phyloP scores from a whole-genome alignment of 2,888 invertebrate genomes.

The Andricus quercusramuli region DNA sequence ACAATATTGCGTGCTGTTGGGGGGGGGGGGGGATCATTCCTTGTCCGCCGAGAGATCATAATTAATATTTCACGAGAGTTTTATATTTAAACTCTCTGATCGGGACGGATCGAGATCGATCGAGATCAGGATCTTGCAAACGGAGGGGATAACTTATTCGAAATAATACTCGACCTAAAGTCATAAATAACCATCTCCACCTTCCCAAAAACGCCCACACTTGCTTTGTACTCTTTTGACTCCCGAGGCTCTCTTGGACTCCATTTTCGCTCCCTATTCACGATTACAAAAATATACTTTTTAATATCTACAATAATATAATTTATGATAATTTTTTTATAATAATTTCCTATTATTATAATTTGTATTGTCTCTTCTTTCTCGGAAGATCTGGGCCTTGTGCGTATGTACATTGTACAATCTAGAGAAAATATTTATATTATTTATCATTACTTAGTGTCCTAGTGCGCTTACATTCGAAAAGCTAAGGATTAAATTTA shows the following conservation, averaged over 20 bases:
- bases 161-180: constrained; percentile 17
- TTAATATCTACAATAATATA: not conserved
- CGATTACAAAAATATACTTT: constrained; percentile 4
- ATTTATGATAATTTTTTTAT: constrained; percentile 53
- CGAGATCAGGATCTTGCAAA: not conserved
- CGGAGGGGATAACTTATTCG: not conserved
- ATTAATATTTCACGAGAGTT: constrained; percentile 1
- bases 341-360: constrained; percentile 50
- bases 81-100: too few species aligned
- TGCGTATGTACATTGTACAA: constrained; percentile 55
- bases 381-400: constrained; percentile 53
- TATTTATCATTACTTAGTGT: constrained; percentile 51
- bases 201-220: not conserved
- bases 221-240: constrained; percentile 33
- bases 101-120: too few species aligned
- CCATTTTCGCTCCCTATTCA: constrained; percentile 52
- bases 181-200: not conserved
- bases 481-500: constrained; percentile 55
- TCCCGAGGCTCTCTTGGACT: constrained; percentile 43
- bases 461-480: constrained; percentile 53
- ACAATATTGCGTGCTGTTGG: too few species aligned
- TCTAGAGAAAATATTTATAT: constrained; percentile 56
- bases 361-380: constrained; percentile 24
- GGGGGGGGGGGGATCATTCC: constrained; percentile 18
- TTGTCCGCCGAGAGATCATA: constrained; percentile 52